Evolutionary conservation across 2,113 vertebrate genomes (phyloP).

Genomic region (Grus americana): DNA sequence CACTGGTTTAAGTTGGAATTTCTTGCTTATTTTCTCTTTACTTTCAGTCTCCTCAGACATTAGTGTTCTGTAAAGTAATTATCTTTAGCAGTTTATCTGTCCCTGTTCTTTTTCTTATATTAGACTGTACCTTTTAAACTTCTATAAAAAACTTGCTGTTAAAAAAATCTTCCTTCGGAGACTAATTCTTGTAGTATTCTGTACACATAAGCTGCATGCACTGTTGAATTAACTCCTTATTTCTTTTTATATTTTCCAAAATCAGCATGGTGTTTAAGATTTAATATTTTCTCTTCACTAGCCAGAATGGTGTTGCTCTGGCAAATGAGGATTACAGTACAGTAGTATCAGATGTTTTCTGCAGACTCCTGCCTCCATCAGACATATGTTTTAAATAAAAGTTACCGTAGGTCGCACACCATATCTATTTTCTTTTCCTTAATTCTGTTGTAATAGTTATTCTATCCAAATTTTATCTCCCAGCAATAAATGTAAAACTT

Average conservation of each 20-base stretch:
- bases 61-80: not conserved
- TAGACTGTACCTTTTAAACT: not conserved
- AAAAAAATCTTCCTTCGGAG: not conserved
- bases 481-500: conserved; percentile 64
- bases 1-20: not conserved
- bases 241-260: conserved; percentile 11
- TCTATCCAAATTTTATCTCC: conserved; percentile 66
- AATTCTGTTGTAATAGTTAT: conserved; percentile 70
- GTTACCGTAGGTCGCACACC: conserved; percentile 6
- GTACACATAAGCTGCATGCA: not conserved
- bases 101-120: not conserved
- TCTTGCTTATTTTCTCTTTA: not conserved
- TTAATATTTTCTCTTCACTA: not conserved
- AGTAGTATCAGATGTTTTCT: conserved; percentile 33
- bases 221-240: not conserved
- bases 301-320: not conserved
- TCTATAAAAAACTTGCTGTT: not conserved
- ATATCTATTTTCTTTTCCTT: conserved; percentile 61
- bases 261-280: not conserved
- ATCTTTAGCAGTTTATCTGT: conserved; percentile 1
- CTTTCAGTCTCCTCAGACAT: not conserved
- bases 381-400: conserved; percentile 64
- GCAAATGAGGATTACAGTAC: not conserved
- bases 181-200: not conserved
- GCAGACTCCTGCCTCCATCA: conserved; percentile 11